phyloP scores from a whole-genome alignment of 2,797 vertebrate species.

The Gila robusta region DNA sequence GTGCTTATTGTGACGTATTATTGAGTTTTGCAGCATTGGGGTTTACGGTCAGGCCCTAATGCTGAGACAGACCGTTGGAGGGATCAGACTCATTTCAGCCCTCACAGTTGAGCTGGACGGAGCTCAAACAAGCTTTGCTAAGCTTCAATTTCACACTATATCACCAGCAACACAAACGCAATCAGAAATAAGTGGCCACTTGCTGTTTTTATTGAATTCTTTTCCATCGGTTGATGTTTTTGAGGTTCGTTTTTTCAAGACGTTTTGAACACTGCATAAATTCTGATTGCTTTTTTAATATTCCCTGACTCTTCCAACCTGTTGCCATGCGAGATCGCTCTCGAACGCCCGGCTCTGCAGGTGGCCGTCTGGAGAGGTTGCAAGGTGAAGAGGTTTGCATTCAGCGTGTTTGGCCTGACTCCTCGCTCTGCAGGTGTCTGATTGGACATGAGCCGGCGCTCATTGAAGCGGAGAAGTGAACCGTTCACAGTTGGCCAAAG shows the following conservation, averaged over 20 bases:
- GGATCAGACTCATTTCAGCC: constrained; percentile 10
- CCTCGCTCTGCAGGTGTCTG: constrained; percentile 40
- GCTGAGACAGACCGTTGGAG: constrained; percentile 1
- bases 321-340: not conserved
- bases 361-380: constrained; percentile 24
- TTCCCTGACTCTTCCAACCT: constrained; percentile 4
- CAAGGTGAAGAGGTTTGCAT: constrained; percentile 27
- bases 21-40: not conserved
- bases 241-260: not conserved
- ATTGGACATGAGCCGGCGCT: constrained; percentile 38
- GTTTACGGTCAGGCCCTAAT: constrained; percentile 19
- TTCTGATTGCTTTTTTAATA: constrained; percentile 22
- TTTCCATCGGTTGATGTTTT: not conserved
- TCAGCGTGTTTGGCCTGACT: constrained; percentile 11
- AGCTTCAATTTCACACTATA: constrained; percentile 30
- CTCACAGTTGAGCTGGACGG: not conserved
- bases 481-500: constrained; percentile 20
- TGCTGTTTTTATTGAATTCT: constrained; percentile 3
- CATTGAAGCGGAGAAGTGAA: constrained; percentile 12
- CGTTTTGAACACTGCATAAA: not conserved
- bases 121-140: constrained; percentile 33
- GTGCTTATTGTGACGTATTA: not conserved
- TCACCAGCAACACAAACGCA: constrained; percentile 9
- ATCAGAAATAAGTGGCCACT: constrained; percentile 5
- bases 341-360: not conserved